These are phyloP conservation scores for Potamilus streckersoni DNA, from an alignment of 1,140 invertebrate genomes.

Conservation along the genomic window DNA sequence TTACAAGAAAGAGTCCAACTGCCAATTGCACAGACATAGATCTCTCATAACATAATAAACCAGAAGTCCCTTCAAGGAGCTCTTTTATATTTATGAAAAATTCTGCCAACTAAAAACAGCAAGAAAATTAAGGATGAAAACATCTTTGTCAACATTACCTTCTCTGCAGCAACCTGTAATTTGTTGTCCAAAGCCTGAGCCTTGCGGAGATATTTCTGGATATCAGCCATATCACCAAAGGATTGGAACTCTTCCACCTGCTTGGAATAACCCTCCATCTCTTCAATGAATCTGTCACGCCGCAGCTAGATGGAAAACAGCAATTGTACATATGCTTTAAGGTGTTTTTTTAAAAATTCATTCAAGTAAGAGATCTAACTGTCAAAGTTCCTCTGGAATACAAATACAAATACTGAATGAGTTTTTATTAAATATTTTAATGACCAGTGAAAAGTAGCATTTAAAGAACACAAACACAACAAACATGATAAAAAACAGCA, in stretches of 20 bases:
- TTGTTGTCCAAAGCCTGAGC: constrained; percentile 81
- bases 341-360: background rate
- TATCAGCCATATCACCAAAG: constrained; percentile 88
- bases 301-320: constrained; percentile 52
- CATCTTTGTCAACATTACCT: constrained; percentile 51
- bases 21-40: too few species aligned
- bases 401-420: background rate
- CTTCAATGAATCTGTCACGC: constrained; percentile 78
- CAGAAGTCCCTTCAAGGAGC: too few species aligned
- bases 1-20: too few species aligned
- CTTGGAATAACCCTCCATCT: constrained; percentile 82
- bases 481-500: too few species aligned
- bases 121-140: background rate
- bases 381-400: background rate
- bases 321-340: background rate
- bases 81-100: background rate
- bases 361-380: background rate
- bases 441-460: too few species aligned
- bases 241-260: constrained; percentile 88
- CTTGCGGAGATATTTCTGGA: constrained; percentile 86
- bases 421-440: background rate
- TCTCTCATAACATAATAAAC: too few species aligned
- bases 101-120: background rate
- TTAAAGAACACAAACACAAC: too few species aligned
- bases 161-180: constrained; percentile 78